These are phyloP conservation scores for Melanogrammus aeglefinus DNA, from an alignment of 2,797 vertebrate species.

Conservation along the genomic window DNA sequence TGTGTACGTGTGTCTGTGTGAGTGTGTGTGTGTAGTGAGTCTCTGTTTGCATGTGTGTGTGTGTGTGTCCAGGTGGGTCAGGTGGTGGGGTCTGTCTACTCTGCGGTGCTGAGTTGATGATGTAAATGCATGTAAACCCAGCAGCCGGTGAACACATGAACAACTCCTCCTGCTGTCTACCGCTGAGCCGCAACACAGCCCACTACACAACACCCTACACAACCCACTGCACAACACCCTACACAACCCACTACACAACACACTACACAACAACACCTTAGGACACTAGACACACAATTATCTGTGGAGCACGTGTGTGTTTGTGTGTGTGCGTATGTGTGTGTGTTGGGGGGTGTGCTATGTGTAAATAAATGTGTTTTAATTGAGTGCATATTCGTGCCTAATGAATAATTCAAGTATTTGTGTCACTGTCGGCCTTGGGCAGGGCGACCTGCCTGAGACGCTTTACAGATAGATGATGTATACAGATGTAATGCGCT, in stretches of 20 bases:
- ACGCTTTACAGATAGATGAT: background rate
- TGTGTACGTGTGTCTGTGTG: background rate
- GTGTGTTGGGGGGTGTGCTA: slow-evolving; percentile 6
- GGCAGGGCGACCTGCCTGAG: background rate
- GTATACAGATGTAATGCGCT: background rate
- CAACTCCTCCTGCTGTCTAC: slow-evolving; percentile 6
- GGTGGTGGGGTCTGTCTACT: background rate
- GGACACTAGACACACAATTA: background rate
- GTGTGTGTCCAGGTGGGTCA: background rate
- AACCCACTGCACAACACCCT: background rate
- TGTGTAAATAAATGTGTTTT: slow-evolving; percentile 1
- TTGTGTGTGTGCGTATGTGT: slow-evolving; percentile 9
- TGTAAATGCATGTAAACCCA: slow-evolving; percentile 23
- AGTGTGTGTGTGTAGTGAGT: background rate
- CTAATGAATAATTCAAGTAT: background rate
- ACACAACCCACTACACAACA: background rate
- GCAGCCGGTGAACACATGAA: slow-evolving; percentile 12
- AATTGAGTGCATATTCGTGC: slow-evolving; percentile 14
- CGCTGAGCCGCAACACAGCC: slow-evolving; percentile 3
- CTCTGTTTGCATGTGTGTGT: background rate
- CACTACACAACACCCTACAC: background rate
- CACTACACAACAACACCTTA: background rate
- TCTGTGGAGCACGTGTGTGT: slow-evolving; percentile 8
- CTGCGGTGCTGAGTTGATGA: slow-evolving; percentile 9
- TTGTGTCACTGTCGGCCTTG: background rate